Evolutionary conservation across 2,113 vertebrate species (phyloP).

Genomic region (Mus musculus): DNA sequence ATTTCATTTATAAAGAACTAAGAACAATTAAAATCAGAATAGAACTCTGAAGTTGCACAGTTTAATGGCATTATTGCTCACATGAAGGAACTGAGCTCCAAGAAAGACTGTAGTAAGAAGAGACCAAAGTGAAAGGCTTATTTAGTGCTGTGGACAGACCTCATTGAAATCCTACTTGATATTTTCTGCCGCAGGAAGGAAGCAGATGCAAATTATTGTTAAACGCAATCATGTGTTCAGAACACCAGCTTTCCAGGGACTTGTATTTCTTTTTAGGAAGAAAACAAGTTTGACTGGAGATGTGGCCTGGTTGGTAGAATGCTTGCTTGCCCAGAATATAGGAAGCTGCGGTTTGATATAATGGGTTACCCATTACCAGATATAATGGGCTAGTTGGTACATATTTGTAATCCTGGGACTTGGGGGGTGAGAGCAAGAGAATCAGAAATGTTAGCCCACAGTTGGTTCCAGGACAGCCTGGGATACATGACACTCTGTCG

Average conservation of each 20-base stretch:
- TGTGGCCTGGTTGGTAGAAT: too few relatives aligned
- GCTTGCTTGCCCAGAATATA: neutral
- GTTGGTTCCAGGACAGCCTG: neutral
- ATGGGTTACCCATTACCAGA: too few relatives aligned
- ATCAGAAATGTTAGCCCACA: neutral
- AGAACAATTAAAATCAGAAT: constrained; percentile 22
- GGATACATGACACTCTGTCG: neutral
- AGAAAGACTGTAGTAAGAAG: neutral
- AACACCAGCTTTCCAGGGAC: neutral
- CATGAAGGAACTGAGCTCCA: constrained; percentile 35
- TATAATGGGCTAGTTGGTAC: neutral
- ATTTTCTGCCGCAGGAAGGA: neutral
- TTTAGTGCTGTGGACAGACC: neutral
- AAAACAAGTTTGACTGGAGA: neutral
- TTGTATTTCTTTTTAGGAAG: constrained; percentile 35
- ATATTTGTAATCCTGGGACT: neutral
- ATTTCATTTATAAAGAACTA: constrained; percentile 19
- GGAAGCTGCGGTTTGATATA: neutral
- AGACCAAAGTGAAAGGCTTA: neutral
- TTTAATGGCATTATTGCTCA: neutral
- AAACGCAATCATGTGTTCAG: neutral
- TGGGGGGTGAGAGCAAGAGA: too few relatives aligned
- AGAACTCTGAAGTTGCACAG: neutral
- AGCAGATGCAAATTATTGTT: neutral
- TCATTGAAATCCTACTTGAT: neutral